phyloP scores from a whole-genome alignment of 2,113 vertebrate genomes.

The Ameiurus melas region DNA sequence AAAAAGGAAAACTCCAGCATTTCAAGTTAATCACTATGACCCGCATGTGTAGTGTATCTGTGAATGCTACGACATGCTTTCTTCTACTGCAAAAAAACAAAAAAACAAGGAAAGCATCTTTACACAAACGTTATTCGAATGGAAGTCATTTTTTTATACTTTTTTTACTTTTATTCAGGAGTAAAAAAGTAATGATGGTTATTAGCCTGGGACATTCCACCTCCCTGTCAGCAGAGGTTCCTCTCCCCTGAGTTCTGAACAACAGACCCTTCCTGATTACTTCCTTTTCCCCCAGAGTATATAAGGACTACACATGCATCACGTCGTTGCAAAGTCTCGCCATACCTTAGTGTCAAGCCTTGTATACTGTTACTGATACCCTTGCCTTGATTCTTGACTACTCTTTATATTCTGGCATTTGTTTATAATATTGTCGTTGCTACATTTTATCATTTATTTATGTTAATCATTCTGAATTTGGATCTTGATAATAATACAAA shows the following conservation, averaged over 20 bases:
- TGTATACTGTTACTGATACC: background rate
- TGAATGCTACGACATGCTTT: background rate
- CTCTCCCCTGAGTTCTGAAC: background rate
- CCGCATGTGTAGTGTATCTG: background rate
- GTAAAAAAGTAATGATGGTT: background rate
- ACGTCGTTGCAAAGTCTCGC: background rate
- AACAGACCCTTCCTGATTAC: background rate
- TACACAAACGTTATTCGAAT: background rate
- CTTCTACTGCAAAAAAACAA: background rate
- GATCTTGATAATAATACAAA: background rate
- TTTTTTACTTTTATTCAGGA: background rate
- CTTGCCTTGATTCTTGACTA: background rate
- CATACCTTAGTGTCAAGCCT: background rate
- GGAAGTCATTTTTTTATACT: background rate
- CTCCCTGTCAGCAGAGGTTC: background rate
- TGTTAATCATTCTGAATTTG: background rate
- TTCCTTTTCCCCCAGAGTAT: background rate
- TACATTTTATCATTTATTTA: background rate
- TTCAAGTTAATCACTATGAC: background rate
- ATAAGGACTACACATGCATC: background rate
- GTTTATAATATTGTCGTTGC: background rate
- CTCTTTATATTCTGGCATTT: background rate
- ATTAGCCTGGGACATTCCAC: background rate
- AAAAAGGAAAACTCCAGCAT: background rate
- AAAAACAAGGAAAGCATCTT: background rate